Evolutionary conservation across 2,797 vertebrate genomes (phyloP), one percentile per base, ranked within the genome.

Genomic region (Orestias chungarensis): DNA sequence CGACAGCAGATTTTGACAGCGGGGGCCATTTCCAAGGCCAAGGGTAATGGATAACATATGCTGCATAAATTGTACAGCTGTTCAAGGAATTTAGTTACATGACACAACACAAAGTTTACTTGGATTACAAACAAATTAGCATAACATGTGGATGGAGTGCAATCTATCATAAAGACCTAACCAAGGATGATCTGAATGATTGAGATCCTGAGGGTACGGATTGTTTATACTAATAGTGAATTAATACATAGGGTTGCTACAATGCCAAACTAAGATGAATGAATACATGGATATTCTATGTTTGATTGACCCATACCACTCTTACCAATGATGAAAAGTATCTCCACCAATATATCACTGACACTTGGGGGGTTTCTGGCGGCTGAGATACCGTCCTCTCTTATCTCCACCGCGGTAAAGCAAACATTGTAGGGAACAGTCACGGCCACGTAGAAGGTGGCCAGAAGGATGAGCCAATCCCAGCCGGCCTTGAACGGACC

Each of bases 351-450:
- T 86, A 95, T 95, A 29, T 95, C 94, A 18, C 94, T 94, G 79
- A 93, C 91, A 5, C 92, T 95, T 0, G 94, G 94, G 3, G 94
- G 94, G 78, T 86, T 93, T 0, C 94, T 91, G 0, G 92, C 90
- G 0, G 88, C 82, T 0, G 83, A 79, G 55, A 71, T 82, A 0
- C 89, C 87, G 9, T 94, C 94, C 54, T 94, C 94, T n/a, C 94
- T 75, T 0, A 88, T 62, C 70, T 93, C 92, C 52, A 73, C 87
- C 3, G 89, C 87, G 0, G 90, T 90, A 89, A 95, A 95, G 85
- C 94, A 95, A 38, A 95, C 94, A 1, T 95, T 95, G 14, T 94
- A 95, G 27, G 94, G 94, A 38, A 95, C 94, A 0, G 94, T 95
- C 62, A 95, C 78, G 0, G 94, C 94, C 1, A 95, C 94, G 11